Base-by-base conservation (phyloP, 64 coral and sea anemone species). In the Stichodactyla mertensii region DNA sequence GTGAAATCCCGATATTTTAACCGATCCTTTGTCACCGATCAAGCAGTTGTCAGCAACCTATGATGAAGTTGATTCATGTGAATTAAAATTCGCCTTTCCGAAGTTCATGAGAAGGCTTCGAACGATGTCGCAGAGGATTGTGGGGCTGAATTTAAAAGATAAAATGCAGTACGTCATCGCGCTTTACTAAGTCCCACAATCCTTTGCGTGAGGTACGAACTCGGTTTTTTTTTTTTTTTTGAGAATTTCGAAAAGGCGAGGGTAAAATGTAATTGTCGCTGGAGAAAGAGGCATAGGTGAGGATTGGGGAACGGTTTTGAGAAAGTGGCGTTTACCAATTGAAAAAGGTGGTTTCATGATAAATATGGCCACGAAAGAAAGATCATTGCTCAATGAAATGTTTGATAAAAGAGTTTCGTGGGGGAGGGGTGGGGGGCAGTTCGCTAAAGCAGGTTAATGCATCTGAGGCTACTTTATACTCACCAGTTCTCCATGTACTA, bases 1-100 rank as follows among this genome's bases (percentile, higher is more conserved):
- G 56, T 96, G 94, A 85, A 96, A 96, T 24, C 94, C 94, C 18
- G 66, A 64, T 52, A 96, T 96, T 82, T 96, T 96, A 23, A 96
- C 55, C 9, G 64, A 28, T 78, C 91, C 94, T 19, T 82, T 84
- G 26, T 96, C 91, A 4, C 94, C 91, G 3, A 93, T 90, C 81
- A 96, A 24, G 22, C 94, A 96, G 64, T 96, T 96, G 81, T 96
- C 70, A 53, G 94, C 88, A 56, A 96, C 85, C 94, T 96, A 59
- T 28, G 66, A 45, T 6, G 3, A 1, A 57, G 54, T 74, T 74
- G 4, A 66, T n/a, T 66, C 23, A 2, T 2, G 19, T 64, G 14
- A 64, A 64, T 16, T 64, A 64, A 14, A 64, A 64, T 15, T 64
- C 61, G 58, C 36, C 36, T 45, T 45, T 45, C 36, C 36, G 36